These are phyloP conservation scores for Puffinus mauretanicus DNA, from an alignment of 2,113 vertebrate genomes.

Conservation along the genomic window DNA sequence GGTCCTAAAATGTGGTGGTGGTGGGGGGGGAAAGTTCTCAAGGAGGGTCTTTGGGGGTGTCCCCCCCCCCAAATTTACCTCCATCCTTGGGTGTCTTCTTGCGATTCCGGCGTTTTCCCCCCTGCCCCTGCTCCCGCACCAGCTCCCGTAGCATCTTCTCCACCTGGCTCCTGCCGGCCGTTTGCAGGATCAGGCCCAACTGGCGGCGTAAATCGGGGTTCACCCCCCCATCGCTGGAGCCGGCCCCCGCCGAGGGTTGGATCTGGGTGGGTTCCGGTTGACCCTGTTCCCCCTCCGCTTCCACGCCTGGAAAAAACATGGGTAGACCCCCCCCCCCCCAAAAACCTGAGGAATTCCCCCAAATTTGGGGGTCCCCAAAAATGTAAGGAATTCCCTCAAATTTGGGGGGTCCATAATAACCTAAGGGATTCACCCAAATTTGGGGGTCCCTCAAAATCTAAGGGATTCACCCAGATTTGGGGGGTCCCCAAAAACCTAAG, in stretches of 20 bases:
- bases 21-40: too few relatives aligned
- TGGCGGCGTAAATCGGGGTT: constrained; percentile 4
- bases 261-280: not conserved
- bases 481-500: too few relatives aligned
- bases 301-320: not conserved
- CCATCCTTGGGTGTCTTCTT: not conserved
- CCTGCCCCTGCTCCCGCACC: constrained; percentile 32
- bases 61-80: not conserved
- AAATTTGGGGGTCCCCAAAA: too few relatives aligned
- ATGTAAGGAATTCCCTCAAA: too few relatives aligned
- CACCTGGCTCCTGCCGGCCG: constrained; percentile 17
- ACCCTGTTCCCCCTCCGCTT: not conserved
- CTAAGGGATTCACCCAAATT: too few relatives aligned
- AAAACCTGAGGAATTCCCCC: not conserved
- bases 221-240: not conserved
- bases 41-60: not conserved
- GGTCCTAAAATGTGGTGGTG: too few relatives aligned
- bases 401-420: too few relatives aligned
- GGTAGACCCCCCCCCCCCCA: too few relatives aligned
- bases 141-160: constrained; percentile 50
- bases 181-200: constrained; percentile 33
- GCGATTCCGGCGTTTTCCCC: not conserved
- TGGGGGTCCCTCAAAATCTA: too few relatives aligned
- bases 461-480: too few relatives aligned
- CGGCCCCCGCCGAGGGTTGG: not conserved